Conservation (phyloP, 2,888 invertebrate genomes). For the Strigamia maritima region DNA sequence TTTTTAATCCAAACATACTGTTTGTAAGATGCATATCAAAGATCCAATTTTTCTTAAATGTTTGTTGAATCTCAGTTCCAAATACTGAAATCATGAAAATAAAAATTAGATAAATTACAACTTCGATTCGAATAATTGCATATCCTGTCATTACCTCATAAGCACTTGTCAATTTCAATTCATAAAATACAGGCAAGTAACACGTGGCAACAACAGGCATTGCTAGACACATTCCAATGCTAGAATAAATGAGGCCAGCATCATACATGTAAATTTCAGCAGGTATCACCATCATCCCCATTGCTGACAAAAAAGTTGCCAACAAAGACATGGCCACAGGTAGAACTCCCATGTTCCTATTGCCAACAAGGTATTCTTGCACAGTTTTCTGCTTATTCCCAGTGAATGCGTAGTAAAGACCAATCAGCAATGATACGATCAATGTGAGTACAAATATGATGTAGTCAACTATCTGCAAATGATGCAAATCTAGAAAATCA, state of each 20-base stretch:
- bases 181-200: slow-evolving; percentile 14
- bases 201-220: background rate
- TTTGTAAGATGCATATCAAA: slow-evolving; percentile 37
- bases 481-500: background rate
- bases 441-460: slow-evolving; percentile 1
- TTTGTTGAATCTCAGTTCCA: slow-evolving; percentile 37
- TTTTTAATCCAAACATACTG: background rate
- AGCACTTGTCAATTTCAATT: slow-evolving; percentile 21
- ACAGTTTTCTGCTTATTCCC: slow-evolving; percentile 35
- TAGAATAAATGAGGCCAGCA: background rate
- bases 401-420: slow-evolving; percentile 35
- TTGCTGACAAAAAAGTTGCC: slow-evolving; percentile 31
- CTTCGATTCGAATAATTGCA: background rate
- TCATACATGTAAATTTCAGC: slow-evolving; percentile 37
- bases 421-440: background rate
- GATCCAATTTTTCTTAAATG: slow-evolving; percentile 36
- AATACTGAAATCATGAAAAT: slow-evolving; percentile 37
- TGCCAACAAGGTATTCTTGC: slow-evolving; percentile 34
- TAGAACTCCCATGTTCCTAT: slow-evolving; percentile 28
- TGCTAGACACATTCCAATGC: background rate
- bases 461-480: background rate
- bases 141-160: background rate
- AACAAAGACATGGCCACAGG: slow-evolving; percentile 26
- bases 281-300: background rate
- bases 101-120: background rate